Evolutionary conservation across 2,113 vertebrate species (phyloP).

Genomic region (Steatornis caripensis): DNA sequence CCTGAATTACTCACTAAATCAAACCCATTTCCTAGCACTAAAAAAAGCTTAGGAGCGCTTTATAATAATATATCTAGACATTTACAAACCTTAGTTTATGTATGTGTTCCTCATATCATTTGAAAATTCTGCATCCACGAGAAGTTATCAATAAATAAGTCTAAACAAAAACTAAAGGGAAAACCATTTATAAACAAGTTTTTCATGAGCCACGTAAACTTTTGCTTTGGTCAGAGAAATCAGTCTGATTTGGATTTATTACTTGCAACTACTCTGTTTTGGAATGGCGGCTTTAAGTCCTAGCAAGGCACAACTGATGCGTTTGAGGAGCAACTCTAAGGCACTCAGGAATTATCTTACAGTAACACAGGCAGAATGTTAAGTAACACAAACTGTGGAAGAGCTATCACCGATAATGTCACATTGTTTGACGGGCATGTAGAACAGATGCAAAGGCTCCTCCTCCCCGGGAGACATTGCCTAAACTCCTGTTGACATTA

Average conservation of each 20-base stretch:
- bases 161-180: no score
- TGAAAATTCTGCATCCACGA: no score
- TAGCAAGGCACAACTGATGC: not conserved
- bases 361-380: not conserved
- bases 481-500: not conserved
- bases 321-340: not conserved
- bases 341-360: not conserved
- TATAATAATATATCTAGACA: no score
- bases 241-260: not conserved
- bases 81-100: no score
- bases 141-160: no score
- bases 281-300: not conserved
- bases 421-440: not conserved
- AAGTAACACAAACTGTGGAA: not conserved
- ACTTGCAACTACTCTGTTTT: not conserved
- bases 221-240: not conserved
- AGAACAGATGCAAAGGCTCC: not conserved
- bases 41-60: no score
- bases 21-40: no score
- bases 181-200: no score
- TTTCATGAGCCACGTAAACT: no score
- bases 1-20: no score
- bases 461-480: not conserved
- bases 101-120: no score
- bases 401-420: not conserved